These are phyloP conservation scores for Xestia sexstrigata DNA, from an alignment of 2,888 invertebrate species.

Conservation along the genomic window DNA sequence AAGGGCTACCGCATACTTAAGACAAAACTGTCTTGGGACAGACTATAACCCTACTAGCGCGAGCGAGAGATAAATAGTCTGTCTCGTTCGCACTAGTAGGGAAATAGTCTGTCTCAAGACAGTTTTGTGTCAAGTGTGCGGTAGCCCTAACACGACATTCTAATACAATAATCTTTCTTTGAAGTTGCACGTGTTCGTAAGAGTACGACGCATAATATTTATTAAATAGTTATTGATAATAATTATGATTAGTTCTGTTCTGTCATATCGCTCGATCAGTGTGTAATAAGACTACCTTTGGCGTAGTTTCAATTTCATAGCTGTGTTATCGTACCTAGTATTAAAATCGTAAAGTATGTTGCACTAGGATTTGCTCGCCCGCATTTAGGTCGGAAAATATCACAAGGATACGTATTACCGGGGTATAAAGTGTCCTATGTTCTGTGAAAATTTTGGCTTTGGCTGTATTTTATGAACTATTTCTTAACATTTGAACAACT, in stretches of 20 bases:
- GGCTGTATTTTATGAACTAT: background rate
- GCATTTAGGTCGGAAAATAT: background rate
- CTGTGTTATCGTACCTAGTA: background rate
- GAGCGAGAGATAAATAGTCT: too few species aligned
- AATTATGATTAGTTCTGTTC: background rate
- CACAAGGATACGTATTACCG: background rate
- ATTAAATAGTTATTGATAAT: constrained; percentile 33
- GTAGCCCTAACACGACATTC: background rate
- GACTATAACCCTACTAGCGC: too few species aligned
- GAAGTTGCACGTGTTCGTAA: constrained; percentile 27
- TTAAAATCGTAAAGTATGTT: background rate
- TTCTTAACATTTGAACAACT: too few species aligned
- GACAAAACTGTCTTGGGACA: too few species aligned
- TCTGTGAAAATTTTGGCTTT: background rate
- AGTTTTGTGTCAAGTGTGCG: too few species aligned
- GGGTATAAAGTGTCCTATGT: too few species aligned
- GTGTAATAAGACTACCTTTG: constrained; percentile 13
- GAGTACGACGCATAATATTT: constrained; percentile 35
- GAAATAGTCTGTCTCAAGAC: too few species aligned
- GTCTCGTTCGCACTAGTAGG: too few species aligned
- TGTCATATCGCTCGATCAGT: background rate
- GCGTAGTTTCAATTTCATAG: constrained; percentile 12
- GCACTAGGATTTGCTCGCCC: background rate
- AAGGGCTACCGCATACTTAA: too few species aligned
- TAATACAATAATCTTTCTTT: constrained; percentile 14